Conservation (phyloP, 2,888 invertebrate species). For the Aelia acuminata region DNA sequence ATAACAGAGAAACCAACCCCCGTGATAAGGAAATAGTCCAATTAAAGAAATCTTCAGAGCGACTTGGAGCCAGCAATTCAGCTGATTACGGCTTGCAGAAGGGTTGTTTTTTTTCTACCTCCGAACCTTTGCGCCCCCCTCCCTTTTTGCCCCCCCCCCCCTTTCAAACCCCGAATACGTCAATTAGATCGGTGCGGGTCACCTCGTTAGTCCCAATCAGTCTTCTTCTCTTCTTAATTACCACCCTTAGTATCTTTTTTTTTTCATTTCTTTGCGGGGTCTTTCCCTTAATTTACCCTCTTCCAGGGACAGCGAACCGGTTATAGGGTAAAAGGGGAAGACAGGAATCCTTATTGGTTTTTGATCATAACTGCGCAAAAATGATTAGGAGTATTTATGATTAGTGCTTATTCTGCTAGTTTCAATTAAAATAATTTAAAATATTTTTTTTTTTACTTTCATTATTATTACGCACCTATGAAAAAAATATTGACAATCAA, state of each 20-base stretch:
- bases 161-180: background rate
- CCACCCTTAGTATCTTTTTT: background rate
- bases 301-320: background rate
- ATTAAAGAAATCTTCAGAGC: background rate
- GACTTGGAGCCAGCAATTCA: background rate
- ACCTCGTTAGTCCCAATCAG: conserved; percentile 45
- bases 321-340: background rate
- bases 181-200: conserved; percentile 39
- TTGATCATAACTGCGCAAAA: no score
- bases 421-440: no score
- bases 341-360: background rate
- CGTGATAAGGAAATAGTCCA: background rate
- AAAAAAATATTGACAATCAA: no score
- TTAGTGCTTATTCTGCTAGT: no score
- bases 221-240: conserved; percentile 35
- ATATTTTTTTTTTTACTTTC: no score
- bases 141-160: no score
- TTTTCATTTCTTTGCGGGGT: background rate
- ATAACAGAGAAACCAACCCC: background rate
- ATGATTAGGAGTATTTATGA: no score
- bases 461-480: no score
- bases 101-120: conserved; percentile 44
- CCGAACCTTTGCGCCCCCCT: background rate
- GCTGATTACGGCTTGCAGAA: background rate
- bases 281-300: background rate